phyloP scores from a whole-genome alignment of 2,113 vertebrate genomes.

The Poeciliopsis retropinna region DNA sequence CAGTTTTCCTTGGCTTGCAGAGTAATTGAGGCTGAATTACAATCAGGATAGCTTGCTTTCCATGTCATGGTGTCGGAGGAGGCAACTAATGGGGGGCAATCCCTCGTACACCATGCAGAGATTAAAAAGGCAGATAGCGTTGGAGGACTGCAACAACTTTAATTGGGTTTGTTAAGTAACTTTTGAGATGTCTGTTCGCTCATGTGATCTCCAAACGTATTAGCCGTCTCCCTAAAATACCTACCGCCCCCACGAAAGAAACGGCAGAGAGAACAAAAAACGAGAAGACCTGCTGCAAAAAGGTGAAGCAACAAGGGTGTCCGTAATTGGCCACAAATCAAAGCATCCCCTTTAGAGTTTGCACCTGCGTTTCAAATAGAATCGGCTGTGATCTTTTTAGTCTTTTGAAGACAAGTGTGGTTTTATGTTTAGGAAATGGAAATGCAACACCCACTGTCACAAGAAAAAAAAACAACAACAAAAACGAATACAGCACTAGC shows the following conservation, averaged over 20 bases:
- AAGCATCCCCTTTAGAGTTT: constrained; percentile 52
- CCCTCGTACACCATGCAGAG: constrained; percentile 24
- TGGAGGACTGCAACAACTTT: constrained; percentile 48
- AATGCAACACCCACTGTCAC: constrained; percentile 43
- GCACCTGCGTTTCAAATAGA: constrained; percentile 53
- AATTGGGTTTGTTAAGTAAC: constrained; percentile 60
- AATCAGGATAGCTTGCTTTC: constrained; percentile 31
- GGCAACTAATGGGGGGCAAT: constrained; percentile 66
- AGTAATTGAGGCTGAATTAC: constrained; percentile 63
- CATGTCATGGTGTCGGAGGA: constrained; percentile 60
- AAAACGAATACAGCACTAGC: constrained; percentile 45
- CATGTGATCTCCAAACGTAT: constrained; percentile 35
- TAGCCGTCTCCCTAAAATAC: constrained; percentile 31
- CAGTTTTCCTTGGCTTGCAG: constrained; percentile 30
- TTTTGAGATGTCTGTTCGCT: constrained; percentile 42
- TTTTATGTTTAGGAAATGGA: constrained; percentile 35
- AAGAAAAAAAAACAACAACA: neutral
- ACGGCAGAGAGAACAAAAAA: constrained; percentile 3
- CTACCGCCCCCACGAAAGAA: neutral
- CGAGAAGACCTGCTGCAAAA: constrained; percentile 7
- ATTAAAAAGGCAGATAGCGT: constrained; percentile 52
- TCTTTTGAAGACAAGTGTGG: constrained; percentile 60
- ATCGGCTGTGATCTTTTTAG: constrained; percentile 51
- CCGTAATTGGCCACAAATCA: constrained; percentile 52
- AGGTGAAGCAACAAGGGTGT: constrained; percentile 37